Evolutionary conservation across 2,797 vertebrate species (phyloP), one percentile per base, ranked within the genome.

Genomic region (Coregonus sp.): DNA sequence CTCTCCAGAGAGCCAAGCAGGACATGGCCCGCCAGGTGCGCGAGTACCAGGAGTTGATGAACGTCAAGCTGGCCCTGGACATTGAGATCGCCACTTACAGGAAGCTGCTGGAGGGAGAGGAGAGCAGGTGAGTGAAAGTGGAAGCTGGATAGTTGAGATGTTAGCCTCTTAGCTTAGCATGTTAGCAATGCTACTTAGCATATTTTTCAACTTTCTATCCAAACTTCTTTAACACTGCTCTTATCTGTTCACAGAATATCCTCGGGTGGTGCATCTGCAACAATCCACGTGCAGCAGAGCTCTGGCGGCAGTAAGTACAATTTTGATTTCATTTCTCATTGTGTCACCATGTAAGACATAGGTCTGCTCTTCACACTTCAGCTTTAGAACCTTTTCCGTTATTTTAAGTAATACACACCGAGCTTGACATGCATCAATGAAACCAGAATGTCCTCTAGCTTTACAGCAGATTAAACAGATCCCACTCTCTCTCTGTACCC

Each of bases 1-100:
- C 97, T 77, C 91, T 99, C 37, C 95, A 95, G 89, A 96, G 93
- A 88, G 95, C 95, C 89, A 97, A 97, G 93, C 95, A 97, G 1
- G 95, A 97, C 87, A 94, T 99, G 95, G 96, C 96, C 59, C 92
- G 94, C 74, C 95, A 98, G 92, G 92, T 98, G 83, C 90, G 95
- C 0, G 96, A 99, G 72, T 97, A 98, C 90, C 96, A 99, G 92
- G 96, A 97, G 80, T 95, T 99, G 84, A 94, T 98, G 94, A 97
- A 97, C 0, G 92, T 97, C 90, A 99, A 98, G 80, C 80, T 99
- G 86, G 96, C 96, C 75, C 92, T 99, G 92, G 98, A 99, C 85
- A 97, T 99, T 0, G 98, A 99, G 91, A 99, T 97, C 5, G 94
- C 93, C 88, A 94, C 95, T 84, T 93, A 96, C 93, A 91, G 87